Evolutionary conservation across 92 coral and sea anemone species (phyloP).

Genomic region (Pocillopora grandis): DNA sequence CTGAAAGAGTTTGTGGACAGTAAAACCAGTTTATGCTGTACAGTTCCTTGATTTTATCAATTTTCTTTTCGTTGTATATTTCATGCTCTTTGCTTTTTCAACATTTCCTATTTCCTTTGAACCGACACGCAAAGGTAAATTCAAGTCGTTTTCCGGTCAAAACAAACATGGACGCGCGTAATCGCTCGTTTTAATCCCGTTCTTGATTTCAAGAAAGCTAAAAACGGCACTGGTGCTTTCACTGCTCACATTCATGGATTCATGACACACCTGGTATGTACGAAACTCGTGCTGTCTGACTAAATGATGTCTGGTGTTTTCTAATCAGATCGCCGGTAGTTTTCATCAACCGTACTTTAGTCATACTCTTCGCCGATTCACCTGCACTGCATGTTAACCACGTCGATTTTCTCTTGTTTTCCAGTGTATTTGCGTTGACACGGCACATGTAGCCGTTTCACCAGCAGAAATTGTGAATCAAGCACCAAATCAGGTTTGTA

Average conservation of each 20-base stretch:
- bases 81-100: not conserved
- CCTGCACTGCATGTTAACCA: not conserved
- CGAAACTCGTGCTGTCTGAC: not conserved
- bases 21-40: too few relatives aligned
- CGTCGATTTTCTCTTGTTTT: not conserved
- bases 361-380: not conserved
- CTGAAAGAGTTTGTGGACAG: too few relatives aligned
- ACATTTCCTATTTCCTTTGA: not conserved
- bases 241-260: constrained; percentile 54
- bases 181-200: not conserved
- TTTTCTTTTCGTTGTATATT: too few relatives aligned
- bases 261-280: constrained; percentile 73
- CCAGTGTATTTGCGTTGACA: constrained; percentile 72
- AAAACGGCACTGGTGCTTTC: not conserved
- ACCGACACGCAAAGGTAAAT: not conserved
- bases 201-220: not conserved
- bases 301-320: not conserved
- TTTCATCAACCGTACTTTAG: too few relatives aligned
- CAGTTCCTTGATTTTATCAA: too few relatives aligned
- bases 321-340: not conserved
- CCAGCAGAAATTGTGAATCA: constrained; percentile 48
- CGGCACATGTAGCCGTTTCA: constrained; percentile 57
- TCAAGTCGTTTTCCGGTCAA: not conserved
- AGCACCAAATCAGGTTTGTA: constrained; percentile 39
- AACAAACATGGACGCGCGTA: constrained; percentile 6